Evolutionary conservation across 2,113 vertebrate species (phyloP).

Genomic region (Stomatorhinus ivindoensis): DNA sequence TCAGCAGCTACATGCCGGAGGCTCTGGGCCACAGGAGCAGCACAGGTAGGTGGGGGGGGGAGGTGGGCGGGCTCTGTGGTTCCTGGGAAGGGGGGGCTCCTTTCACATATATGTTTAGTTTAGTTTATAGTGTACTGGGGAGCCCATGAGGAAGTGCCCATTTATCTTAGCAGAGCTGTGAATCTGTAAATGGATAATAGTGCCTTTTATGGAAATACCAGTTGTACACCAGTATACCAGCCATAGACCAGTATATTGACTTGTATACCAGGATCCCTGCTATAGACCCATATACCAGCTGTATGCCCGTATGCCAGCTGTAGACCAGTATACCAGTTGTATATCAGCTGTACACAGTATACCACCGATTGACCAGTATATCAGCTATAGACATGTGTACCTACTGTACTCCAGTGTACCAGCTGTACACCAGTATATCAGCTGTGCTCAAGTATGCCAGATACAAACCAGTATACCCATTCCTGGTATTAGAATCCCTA

Average conservation of each 20-base stretch:
- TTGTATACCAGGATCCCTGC: neutral
- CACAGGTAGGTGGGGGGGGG: constrained; percentile 61
- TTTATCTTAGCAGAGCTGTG: neutral
- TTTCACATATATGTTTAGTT: neutral
- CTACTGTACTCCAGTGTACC: neutral
- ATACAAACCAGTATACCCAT: neutral
- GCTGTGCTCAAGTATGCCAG: neutral
- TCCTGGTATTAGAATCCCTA: neutral
- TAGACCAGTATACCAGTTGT: neutral
- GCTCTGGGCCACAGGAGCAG: constrained; percentile 67
- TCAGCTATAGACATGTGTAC: neutral
- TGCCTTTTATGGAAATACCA: neutral
- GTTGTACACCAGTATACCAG: neutral
- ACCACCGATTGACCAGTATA: neutral
- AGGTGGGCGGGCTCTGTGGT: too few species aligned
- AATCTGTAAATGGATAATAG: neutral
- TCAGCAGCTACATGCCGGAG: constrained; percentile 66
- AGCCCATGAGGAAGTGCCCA: neutral
- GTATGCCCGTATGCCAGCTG: neutral
- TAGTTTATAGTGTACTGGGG: neutral
- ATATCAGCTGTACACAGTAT: neutral
- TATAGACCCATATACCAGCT: neutral
- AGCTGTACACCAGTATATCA: neutral
- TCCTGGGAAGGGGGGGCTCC: neutral
- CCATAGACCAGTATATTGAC: neutral